A percentile compares a stretch with the other conserved stretches of the same genome.
These are phyloP conservation scores for Cheilinus undulatus DNA, from an alignment of 2,113 vertebrate species.

Conservation along the genomic window DNA sequence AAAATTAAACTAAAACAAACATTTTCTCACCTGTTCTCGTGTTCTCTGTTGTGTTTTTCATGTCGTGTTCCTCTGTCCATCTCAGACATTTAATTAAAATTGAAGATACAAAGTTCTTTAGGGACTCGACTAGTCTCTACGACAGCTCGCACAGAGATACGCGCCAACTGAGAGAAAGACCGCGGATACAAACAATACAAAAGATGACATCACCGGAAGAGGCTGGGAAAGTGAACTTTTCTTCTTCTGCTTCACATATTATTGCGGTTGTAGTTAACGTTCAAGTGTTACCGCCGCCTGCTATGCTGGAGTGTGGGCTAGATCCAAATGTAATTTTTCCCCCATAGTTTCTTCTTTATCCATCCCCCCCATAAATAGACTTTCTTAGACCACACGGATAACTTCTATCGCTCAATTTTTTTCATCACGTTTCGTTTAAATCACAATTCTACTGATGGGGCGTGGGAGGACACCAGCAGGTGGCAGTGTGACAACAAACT, in stretches of 20 bases:
- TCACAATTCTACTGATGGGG: no score
- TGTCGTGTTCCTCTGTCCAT: slow-evolving; percentile 7
- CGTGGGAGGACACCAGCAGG: neutral
- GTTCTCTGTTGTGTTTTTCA: neutral
- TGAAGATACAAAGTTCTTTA: no score
- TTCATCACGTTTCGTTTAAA: no score
- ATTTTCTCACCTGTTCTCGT: slow-evolving; percentile 19
- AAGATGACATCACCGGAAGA: slow-evolving; percentile 53
- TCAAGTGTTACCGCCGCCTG: no score
- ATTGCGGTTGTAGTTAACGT: no score
- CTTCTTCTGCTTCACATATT: neutral
- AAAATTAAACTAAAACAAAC: neutral
- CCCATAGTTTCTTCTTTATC: no score
- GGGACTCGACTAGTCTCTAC: neutral
- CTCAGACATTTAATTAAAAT: slow-evolving; percentile 41
- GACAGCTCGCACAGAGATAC: slow-evolving; percentile 4
- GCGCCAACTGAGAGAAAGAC: slow-evolving; percentile 60
- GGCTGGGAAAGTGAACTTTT: slow-evolving; percentile 1
- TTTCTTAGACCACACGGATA: no score
- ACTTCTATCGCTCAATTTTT: no score
- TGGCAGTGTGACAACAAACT: neutral
- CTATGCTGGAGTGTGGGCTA: no score
- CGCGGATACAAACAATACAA: slow-evolving; percentile 32
- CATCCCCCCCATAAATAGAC: no score
- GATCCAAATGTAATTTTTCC: no score